Conservation (phyloP, 1,140 invertebrate species). For the Cyclina sinensis region DNA sequence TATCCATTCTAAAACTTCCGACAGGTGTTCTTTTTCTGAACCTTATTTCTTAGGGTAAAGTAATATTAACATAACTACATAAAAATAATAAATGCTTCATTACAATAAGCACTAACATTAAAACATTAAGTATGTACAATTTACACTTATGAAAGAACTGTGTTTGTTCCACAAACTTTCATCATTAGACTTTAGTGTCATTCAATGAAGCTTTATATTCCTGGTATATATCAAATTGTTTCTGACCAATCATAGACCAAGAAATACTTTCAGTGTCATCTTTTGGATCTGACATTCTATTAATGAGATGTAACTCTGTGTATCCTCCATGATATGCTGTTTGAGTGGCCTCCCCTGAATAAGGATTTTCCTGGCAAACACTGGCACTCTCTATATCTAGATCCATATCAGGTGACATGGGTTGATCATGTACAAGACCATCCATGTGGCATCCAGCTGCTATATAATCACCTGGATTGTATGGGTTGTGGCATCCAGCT, state of each 20-base stretch:
- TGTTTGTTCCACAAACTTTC: no score
- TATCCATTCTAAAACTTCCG: no score
- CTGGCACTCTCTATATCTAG: conserved; percentile 12
- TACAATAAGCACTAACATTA: no score
- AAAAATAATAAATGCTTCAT: no score
- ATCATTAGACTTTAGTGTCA: neutral
- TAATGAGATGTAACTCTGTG: neutral
- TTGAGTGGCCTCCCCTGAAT: neutral
- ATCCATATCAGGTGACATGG: neutral
- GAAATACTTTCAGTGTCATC: conserved; percentile 16
- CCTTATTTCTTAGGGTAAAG: no score
- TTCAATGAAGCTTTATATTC: neutral
- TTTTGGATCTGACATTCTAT: neutral
- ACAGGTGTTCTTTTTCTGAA: no score
- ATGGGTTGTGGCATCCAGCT: neutral
- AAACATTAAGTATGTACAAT: no score
- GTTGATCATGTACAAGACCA: neutral
- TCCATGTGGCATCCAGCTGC: neutral
- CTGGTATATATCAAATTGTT: neutral
- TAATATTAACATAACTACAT: no score
- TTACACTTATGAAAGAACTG: no score
- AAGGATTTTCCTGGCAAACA: neutral
- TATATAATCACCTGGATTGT: no score
- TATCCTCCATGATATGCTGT: neutral
- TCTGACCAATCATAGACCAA: neutral